Evolutionary conservation across 2,797 vertebrate genomes (phyloP).

Genomic region (Parauchenoglanis ngamensis): DNA sequence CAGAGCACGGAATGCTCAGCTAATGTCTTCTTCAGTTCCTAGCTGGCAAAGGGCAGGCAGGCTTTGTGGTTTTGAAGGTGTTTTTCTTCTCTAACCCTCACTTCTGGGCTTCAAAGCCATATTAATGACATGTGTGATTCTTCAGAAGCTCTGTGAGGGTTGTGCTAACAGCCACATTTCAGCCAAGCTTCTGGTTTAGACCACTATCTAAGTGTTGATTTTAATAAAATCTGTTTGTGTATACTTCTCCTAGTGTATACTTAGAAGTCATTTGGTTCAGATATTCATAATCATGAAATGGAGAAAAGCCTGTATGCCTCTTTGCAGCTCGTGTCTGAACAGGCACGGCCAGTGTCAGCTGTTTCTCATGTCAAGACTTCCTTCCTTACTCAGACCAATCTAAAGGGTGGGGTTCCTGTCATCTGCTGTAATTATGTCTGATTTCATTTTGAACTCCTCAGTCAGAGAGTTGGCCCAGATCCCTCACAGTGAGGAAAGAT

Average conservation of each 20-base stretch:
- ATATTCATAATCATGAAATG: neutral
- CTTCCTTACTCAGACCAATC: constrained; percentile 64
- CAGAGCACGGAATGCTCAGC: constrained; percentile 42
- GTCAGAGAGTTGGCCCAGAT: neutral
- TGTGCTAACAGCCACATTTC: neutral
- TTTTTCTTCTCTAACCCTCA: constrained; percentile 19
- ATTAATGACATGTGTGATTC: neutral
- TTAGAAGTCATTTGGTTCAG: neutral
- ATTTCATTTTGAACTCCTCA: constrained; percentile 38
- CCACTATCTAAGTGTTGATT: neutral
- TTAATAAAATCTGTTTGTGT: neutral
- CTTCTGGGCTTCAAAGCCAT: neutral
- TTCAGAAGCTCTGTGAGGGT: neutral
- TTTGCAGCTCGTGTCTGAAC: constrained; percentile 42
- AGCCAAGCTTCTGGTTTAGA: neutral
- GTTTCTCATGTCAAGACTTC: constrained; percentile 54
- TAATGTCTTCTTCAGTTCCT: neutral
- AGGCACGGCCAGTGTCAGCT: constrained; percentile 36
- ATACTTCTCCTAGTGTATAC: neutral
- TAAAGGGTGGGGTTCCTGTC: constrained; percentile 60
- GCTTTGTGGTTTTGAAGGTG: constrained; percentile 27
- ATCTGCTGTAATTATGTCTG: constrained; percentile 42
- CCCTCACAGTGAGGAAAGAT: constrained; percentile 21
- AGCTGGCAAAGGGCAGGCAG: constrained; percentile 19
- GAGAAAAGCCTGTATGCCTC: neutral